phyloP scores from a whole-genome alignment of 2,113 vertebrate genomes.

The Sturnus vulgaris region DNA sequence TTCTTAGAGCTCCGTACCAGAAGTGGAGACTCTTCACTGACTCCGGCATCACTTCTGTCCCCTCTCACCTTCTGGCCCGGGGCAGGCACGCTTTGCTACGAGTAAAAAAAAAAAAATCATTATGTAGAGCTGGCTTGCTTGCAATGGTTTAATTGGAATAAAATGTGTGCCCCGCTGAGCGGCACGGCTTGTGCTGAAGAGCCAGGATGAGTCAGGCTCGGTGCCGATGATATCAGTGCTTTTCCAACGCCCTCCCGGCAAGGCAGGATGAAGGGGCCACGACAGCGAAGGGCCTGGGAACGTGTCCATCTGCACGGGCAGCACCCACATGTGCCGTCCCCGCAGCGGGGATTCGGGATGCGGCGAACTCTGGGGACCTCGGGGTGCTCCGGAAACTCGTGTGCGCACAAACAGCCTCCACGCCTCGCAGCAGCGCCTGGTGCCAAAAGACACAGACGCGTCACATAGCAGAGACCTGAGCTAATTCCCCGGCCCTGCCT shows the following conservation, averaged over 20 bases:
- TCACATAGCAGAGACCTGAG: slow-evolving; percentile 30
- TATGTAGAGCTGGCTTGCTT: neutral
- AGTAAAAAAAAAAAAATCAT: neutral
- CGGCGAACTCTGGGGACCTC: neutral
- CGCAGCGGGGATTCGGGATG: fast-evolving
- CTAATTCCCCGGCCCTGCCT: neutral
- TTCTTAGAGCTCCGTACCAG: neutral
- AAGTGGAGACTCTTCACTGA: neutral
- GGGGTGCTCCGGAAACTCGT: neutral
- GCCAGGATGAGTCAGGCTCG: slow-evolving; percentile 33
- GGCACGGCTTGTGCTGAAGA: slow-evolving; percentile 12
- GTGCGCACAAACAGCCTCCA: neutral
- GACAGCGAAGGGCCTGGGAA: neutral
- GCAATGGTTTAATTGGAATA: slow-evolving; percentile 1
- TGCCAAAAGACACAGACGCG: neutral
- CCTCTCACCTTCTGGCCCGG: neutral
- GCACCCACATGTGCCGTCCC: neutral
- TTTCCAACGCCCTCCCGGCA: neutral
- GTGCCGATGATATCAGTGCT: slow-evolving; percentile 19
- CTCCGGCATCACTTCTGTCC: neutral
- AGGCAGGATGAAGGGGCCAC: neutral
- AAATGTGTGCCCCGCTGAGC: slow-evolving; percentile 22
- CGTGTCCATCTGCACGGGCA: neutral
- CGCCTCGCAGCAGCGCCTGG: neutral
- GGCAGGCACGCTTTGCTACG: neutral